A percentile compares a stretch with the other conserved stretches of the same genome.
Conservation (phyloP, 1,140 invertebrate species). For the Halyomorpha halys region DNA sequence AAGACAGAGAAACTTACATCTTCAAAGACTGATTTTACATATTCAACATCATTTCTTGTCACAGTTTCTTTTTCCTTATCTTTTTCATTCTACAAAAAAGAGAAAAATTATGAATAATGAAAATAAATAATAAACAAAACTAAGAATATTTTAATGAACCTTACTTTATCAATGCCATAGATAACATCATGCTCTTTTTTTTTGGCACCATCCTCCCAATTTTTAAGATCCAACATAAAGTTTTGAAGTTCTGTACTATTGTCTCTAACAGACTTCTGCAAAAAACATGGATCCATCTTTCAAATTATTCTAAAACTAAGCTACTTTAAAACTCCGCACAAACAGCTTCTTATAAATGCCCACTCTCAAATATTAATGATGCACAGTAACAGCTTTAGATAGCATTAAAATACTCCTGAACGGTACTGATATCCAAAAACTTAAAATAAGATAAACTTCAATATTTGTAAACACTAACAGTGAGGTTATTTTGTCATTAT, state of each 20-base stretch:
- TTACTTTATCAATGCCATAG: too few species aligned
- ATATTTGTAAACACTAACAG: too few species aligned
- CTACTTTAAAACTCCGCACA: too few species aligned
- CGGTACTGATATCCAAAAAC: too few species aligned
- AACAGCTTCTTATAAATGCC: too few species aligned
- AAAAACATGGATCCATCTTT: conserved; percentile 39
- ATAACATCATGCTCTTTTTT: conserved; percentile 48
- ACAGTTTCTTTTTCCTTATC: background rate
- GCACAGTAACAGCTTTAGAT: too few species aligned
- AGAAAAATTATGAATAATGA: background rate
- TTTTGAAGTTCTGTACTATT: conserved; percentile 62
- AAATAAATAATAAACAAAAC: background rate
- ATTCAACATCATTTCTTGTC: conserved; percentile 2
- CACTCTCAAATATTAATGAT: too few species aligned
- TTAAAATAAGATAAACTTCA: too few species aligned
- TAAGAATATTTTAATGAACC: background rate
- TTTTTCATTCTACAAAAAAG: background rate
- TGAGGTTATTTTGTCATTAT: too few species aligned
- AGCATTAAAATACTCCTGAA: too few species aligned
- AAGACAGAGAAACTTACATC: background rate
- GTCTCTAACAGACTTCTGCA: conserved; percentile 58
- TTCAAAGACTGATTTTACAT: conserved; percentile 3
- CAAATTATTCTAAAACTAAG: conserved; percentile 18
- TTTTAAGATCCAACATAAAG: conserved; percentile 63
- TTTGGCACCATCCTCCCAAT: conserved; percentile 77